Evolutionary conservation across 1,140 invertebrate species (phyloP), one percentile per base, ranked within the genome.

Genomic region (Halictus rubicundus): DNA sequence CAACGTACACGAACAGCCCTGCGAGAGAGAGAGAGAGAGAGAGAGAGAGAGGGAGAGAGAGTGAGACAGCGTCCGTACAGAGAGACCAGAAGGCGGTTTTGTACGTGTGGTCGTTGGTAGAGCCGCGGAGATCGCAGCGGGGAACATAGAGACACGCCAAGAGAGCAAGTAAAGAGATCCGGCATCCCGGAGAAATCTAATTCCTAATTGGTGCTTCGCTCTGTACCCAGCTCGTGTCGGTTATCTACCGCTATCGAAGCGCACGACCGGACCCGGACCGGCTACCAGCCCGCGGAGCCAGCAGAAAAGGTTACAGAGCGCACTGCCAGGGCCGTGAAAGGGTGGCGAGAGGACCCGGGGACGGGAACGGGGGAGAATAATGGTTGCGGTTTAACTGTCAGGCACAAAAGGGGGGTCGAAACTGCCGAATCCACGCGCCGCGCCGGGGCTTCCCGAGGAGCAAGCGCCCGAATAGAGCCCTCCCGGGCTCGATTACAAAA

Each of bases 131-230:
- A 87, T 83, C 84, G 84, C 81, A 84, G 84, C 81, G 73, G 81
- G 85, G 73, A 81, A 87, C 84, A 74, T 73, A 86, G 81, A 86
- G 74, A 63, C 74, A 86, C 84, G 84, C 81, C 78, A 78, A 75
- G 85, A 87, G 81, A 87, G 78, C 70, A 87, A 87, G 86, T 87
- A 87, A 87, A 87, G 85, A 87, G 85, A 86, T 87, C 85, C 84
- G 85, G 81, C 85, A 86, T 87, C 84, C 81, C 80, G 70, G 84
- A 86, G 85, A 87, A 87, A 87, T 87, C 84, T 87, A 87, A 87
- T 87, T 87, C 85, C 84, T 87, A 87, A 87, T 87, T 87, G 85
- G 84, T 86, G 81, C 80, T 86, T 86, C 81, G 80, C 84, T 86
- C 81, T 83, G 81, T 87, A 81, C 81, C 68, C 69, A 72, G 81